phyloP scores from a whole-genome alignment of 2,113 vertebrate genomes.

The Pseudolaguvia tuberculata region DNA sequence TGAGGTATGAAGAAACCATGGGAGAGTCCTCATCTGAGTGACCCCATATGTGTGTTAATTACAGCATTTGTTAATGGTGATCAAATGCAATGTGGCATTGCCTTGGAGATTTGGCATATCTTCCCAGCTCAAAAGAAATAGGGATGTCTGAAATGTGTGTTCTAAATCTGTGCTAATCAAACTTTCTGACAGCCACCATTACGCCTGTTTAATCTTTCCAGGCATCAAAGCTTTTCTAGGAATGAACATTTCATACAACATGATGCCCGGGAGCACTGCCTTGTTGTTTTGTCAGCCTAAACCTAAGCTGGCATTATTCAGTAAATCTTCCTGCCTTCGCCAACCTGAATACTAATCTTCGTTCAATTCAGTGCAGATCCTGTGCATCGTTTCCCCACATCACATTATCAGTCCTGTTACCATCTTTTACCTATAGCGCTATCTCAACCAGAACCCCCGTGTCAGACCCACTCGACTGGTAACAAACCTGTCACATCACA shows the following conservation, averaged over 20 bases:
- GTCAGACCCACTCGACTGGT: slow-evolving; percentile 45
- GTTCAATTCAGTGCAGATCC: slow-evolving; percentile 51
- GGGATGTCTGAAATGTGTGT: background rate
- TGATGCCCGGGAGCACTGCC: slow-evolving; percentile 2
- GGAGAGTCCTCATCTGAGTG: no score
- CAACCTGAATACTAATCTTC: slow-evolving; percentile 46
- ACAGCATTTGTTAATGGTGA: no score
- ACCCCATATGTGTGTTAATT: no score
- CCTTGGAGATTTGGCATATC: slow-evolving; percentile 2
- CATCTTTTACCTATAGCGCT: slow-evolving; percentile 17
- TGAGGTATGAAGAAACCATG: no score
- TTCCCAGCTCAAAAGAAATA: slow-evolving; percentile 1
- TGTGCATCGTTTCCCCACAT: slow-evolving; percentile 56
- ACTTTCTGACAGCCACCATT: slow-evolving; percentile 1
- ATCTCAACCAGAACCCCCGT: slow-evolving; percentile 14
- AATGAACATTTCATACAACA: slow-evolving; percentile 18
- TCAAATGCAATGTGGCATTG: no score
- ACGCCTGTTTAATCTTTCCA: background rate
- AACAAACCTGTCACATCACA: slow-evolving; percentile 43
- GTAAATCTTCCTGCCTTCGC: slow-evolving; percentile 39
- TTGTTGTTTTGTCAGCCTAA: slow-evolving; percentile 20
- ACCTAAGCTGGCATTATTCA: slow-evolving; percentile 36
- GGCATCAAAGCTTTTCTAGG: background rate
- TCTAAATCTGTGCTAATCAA: background rate
- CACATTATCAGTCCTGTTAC: slow-evolving; percentile 49